Conservation (phyloP, 2,113 vertebrate genomes). For the Bujurquina vittata region DNA sequence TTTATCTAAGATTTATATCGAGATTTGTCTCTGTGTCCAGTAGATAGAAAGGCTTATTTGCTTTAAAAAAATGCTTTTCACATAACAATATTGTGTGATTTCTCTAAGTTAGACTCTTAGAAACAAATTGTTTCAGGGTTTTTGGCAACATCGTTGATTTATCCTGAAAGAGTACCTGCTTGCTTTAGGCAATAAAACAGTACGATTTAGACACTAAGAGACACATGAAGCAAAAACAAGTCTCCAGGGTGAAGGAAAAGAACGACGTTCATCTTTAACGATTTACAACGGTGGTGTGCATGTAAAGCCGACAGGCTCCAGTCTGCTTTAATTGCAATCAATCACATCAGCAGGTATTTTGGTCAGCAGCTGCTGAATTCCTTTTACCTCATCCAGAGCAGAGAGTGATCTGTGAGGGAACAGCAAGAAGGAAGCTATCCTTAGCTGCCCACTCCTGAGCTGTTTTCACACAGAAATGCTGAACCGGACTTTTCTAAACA, state of each 20-base stretch:
- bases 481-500: not conserved
- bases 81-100: not conserved
- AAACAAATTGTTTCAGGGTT: not conserved
- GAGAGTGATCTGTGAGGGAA: not conserved
- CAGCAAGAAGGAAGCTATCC: not conserved
- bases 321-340: not conserved
- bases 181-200: not conserved
- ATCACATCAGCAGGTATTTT: not conserved
- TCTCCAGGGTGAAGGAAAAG: not conserved
- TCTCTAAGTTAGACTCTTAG: not conserved
- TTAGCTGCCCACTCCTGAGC: not conserved
- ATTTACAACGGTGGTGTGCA: not conserved
- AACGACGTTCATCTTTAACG: no score
- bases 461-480: not conserved
- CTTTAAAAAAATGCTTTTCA: not conserved
- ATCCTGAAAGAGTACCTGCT: not conserved
- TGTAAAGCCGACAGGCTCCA: not conserved
- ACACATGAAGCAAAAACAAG: not conserved
- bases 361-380: not conserved
- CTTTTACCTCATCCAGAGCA: not conserved
- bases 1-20: conserved; percentile 12
- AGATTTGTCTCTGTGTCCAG: not conserved
- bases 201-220: not conserved
- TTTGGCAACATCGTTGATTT: not conserved
- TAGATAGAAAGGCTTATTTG: not conserved